Percentiles rank a stretch among this genome's conserved stretches.
phyloP scores from a whole-genome alignment of 2,113 vertebrate genomes.

The Calonectris borealis region DNA sequence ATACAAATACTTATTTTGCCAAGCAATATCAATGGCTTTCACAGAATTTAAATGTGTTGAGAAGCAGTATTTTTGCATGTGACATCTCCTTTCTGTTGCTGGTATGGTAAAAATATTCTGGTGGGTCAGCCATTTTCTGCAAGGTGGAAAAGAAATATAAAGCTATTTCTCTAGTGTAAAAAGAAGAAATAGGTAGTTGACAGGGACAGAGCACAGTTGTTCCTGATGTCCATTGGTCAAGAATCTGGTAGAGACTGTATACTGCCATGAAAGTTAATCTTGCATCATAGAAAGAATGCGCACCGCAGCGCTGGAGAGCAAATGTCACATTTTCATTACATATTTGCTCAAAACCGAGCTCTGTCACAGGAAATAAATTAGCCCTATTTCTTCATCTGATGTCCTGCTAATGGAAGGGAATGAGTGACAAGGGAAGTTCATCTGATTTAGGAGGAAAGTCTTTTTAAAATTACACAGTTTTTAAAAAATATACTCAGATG shows the following conservation, averaged over 20 bases:
- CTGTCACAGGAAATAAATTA: not conserved
- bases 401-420: not conserved
- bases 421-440: not conserved
- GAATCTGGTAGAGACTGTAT: not conserved
- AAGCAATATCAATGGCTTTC: not conserved
- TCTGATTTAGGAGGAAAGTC: not conserved
- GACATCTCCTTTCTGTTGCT: not conserved
- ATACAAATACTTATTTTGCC: not conserved
- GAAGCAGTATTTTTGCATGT: not conserved
- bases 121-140: not conserved
- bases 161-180: not conserved
- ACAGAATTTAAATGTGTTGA: not conserved
- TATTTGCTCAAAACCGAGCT: not conserved
- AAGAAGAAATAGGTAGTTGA: not conserved
- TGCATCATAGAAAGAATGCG: not conserved
- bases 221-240: not conserved
- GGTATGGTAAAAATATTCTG: not conserved
- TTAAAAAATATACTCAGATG: not conserved
- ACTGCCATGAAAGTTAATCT: not conserved
- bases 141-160: not conserved
- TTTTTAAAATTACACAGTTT: not conserved
- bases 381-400: not conserved
- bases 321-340: not conserved
- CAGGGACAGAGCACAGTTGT: not conserved
- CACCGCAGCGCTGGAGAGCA: rapidly evolving